Percentiles rank a stretch among this genome's conserved stretches.
phyloP scores from a whole-genome alignment of 2,113 vertebrate genomes.

The Pygoscelis antarcticus region DNA sequence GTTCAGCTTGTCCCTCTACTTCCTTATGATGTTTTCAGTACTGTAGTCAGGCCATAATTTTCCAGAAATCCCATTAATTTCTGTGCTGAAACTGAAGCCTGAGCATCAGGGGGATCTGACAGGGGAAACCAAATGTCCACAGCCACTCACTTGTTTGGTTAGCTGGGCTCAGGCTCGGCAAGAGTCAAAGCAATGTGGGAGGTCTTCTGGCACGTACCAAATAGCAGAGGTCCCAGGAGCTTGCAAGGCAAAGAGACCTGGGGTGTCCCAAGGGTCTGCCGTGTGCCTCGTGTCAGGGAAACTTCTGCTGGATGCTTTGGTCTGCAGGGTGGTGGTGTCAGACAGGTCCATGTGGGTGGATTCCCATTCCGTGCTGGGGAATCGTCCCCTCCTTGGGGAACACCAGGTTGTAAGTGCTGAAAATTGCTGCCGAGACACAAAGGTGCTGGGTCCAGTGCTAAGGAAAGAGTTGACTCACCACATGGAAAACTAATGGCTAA shows the following conservation, averaged over 20 bases:
- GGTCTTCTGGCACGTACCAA: neutral
- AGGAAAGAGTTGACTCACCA: neutral
- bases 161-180: neutral
- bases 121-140: neutral
- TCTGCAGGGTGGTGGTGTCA: neutral
- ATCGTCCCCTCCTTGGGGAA: accelerated
- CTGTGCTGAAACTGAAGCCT: neutral
- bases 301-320: neutral
- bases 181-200: neutral
- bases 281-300: neutral
- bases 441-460: neutral
- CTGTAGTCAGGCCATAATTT: neutral
- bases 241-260: neutral
- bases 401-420: neutral
- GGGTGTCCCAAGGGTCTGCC: neutral
- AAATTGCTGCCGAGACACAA: neutral
- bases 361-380: neutral
- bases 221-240: neutral
- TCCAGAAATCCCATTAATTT: neutral
- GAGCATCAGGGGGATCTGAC: neutral
- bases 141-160: neutral
- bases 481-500: neutral
- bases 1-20: neutral
- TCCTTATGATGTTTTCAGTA: neutral
- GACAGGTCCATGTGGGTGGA: too few relatives aligned